Evolutionary conservation across 2,888 invertebrate genomes (phyloP), one percentile per base, ranked within the genome.

Genomic region (Aplocera efformata): DNA sequence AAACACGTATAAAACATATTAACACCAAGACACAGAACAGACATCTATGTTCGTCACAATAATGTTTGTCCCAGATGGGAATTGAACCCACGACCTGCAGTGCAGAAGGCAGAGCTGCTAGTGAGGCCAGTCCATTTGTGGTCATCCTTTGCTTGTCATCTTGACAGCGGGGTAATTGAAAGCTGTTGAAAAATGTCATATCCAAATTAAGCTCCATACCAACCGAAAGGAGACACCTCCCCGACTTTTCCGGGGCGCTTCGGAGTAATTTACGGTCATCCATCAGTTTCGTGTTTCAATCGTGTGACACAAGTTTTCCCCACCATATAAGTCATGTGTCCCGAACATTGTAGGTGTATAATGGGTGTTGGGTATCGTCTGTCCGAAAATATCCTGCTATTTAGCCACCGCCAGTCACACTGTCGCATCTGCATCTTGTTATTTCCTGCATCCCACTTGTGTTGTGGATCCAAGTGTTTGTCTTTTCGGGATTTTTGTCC

Each of bases 351-450:
- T 64, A 56, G 67, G 76, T 74, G 67, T 75, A 75, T 72, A 70
- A 77, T 73, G 72, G 60, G 66, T 53, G 67, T 76, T 65, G 70
- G 73, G 68, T 76, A 75, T 74, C 74, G 64, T 55, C 56, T 57
- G 69, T 59, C 66, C 79, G 74, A 75, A 77, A 81, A 83, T 84
- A 83, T 72, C 78, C 59, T 64, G 60, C 72, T 72, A 72, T 79
- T 79, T 74, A 75, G 65, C 67, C 52, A 50, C 42, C 54, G 53
- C 54, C 63, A 31, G 41, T 78, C 50, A 78, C 78, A 80, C 74
- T 55, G 70, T 50, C 21, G 29, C 32, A 57, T 67, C 5, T 17
- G 13, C 7, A 38, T 25, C 29, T 26, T 29, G 36, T 24, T 23
- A 10, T 33, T 37, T 37, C 36, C 30, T 30, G 20, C 20, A n/a